Evolutionary conservation across 2,888 invertebrate species (phyloP), one percentile per base, ranked within the genome.

Genomic region (Archaeoteleia sp.): DNA sequence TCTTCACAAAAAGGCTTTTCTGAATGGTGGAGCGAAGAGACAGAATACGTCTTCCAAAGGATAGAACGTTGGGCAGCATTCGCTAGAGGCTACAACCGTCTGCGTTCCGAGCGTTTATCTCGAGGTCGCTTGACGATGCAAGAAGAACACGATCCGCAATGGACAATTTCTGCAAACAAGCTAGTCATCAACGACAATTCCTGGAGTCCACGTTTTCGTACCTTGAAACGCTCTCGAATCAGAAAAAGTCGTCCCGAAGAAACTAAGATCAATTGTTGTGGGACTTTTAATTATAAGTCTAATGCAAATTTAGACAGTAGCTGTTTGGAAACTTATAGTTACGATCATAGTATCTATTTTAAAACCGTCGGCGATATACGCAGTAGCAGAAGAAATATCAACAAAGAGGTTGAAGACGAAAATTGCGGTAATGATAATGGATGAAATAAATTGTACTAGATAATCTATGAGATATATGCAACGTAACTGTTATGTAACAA

Each of bases 321-420:
- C 10, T 84, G 83, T 9, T 58, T 85, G 45, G 83, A 85, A 51
- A 77, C 74, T 1, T 84, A 84, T 54, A 75, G 83, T 14, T 82
- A 83, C 58, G 85, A 85, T 48, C 84, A 84, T 48, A 85, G 85
- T 35, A 84, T 85, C 29, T 85, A 85, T 48, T 85, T 85, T 60
- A 83, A 85, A 68, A 85, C 84, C 0, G 78, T 85, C 15, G 85
- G 84, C 1, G 85, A 85, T 42, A 76, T 84, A 0, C 77, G 72
- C 17, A 79, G 68, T 46, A 74, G 42, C n/a, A 66, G 48, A 37
- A 48, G 6, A 12, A 10, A 3, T 20, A 3, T 30, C 0, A n/a
- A 49, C 17, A 13, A 7, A 7, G 14, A 55, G 29, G 8, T 34
- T 1, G 43, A 15, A 6, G 17, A 34, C 23, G 10, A 37, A 23